A percentile compares a stretch with the other conserved stretches of the same genome.
phyloP scores from a whole-genome alignment of 2,888 invertebrate genomes.

The Busseola fusca region DNA sequence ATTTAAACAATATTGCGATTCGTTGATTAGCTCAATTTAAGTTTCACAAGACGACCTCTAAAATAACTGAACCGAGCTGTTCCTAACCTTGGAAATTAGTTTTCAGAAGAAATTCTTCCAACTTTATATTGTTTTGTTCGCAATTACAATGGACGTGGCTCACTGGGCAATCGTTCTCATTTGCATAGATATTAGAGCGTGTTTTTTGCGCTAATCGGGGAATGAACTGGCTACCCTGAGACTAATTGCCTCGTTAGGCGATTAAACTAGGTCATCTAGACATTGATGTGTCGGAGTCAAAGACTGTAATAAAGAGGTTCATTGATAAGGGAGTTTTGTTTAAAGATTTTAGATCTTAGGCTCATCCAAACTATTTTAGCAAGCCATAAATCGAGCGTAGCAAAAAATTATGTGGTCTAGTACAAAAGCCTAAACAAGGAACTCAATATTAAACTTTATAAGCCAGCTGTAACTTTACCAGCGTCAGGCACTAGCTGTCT shows the following conservation, averaged over 20 bases:
- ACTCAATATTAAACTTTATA: too few relatives aligned
- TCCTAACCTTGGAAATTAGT: constrained; percentile 1
- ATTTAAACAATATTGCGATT: neutral
- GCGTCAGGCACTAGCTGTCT: too few relatives aligned
- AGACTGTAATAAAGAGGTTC: constrained; percentile 4
- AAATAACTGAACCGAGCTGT: constrained; percentile 4
- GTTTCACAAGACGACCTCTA: constrained; percentile 1
- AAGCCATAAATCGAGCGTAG: too few relatives aligned
- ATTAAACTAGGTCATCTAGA: constrained; percentile 19
- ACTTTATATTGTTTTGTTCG: neutral
- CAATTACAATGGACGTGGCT: neutral
- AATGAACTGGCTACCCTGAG: constrained; percentile 1
- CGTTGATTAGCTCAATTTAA: neutral
- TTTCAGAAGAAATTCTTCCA: constrained; percentile 2
- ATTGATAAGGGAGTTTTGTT: too few relatives aligned
- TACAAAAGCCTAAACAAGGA: too few relatives aligned
- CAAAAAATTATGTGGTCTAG: too few relatives aligned
- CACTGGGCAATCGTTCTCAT: constrained; percentile 12
- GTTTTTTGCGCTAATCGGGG: constrained; percentile 28
- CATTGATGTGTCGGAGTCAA: neutral
- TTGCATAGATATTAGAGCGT: constrained; percentile 24
- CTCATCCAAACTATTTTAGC: too few relatives aligned
- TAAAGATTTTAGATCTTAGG: too few relatives aligned
- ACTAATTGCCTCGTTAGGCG: constrained; percentile 22
- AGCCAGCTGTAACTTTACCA: too few relatives aligned